Base-by-base conservation (phyloP, 2,888 invertebrate species). In the Heteromyza rotundicornis region DNA sequence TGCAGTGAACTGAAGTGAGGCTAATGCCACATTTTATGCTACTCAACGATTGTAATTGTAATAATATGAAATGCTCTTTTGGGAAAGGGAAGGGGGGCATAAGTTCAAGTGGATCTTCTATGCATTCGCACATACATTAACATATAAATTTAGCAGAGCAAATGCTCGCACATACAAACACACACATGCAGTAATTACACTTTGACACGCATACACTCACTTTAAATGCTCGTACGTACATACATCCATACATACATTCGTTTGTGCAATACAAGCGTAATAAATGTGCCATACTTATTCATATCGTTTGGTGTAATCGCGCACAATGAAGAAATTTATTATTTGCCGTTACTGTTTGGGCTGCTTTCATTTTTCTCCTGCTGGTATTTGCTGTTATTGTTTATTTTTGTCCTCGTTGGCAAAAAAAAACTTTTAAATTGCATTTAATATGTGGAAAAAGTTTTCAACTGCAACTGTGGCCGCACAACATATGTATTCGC, bases 241-340 rank as follows among this genome's bases (percentile, higher is more conserved):
- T 27, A 27, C 14, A 20, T 32, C 14, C 24, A 23, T 16, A 52
- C 16, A 52, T 52, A 52, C 32, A n/a, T 16, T 22, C 20, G 2
- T 19, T 14, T 32, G n/a, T n/a, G 16, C 17, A 52, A 8, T 40
- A n/a, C 8, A 17, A 2, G 27, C 32, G 24, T 52, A 52, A 52
- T 52, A 19, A 51, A n/a, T 40, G 5, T 40, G 47, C 20, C 23
- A 20, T 52, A 32, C 27, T 12, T 52, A 52, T 52, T 2, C 14
- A 17, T 5, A 27, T 16, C n/a, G 12, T 27, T n/a, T 14, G 24
- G 19, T 35, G 35, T 20, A 50, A 51, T 50, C 60, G 60, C 40
- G 60, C 20, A 24, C 55, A 55, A 60, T 60, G 32, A 60, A 60
- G 60, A 56, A 56, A 60, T 60, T 60, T 60, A 56, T 55, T 60